phyloP scores from a whole-genome alignment of 2,113 vertebrate genomes.

The Myrmecobius fasciatus region DNA sequence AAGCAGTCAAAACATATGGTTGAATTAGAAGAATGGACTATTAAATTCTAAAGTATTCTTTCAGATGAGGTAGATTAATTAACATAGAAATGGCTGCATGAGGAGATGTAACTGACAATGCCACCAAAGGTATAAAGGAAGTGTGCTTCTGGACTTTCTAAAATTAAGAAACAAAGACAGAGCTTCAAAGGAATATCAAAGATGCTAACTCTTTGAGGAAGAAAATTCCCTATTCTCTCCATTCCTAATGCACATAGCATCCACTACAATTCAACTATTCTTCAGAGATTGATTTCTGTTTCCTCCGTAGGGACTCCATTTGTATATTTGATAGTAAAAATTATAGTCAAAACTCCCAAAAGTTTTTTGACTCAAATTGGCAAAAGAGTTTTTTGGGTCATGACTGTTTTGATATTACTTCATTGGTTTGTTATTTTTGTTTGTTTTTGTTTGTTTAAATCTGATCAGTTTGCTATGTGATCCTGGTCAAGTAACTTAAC shows the following conservation, averaged over 20 bases:
- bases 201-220: not conserved
- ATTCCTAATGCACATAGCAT: not conserved
- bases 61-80: not conserved
- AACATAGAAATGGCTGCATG: not conserved
- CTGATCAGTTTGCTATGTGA: not conserved
- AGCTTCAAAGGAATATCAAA: not conserved
- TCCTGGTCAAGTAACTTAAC: no score
- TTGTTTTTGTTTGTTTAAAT: no score
- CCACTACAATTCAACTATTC: not conserved
- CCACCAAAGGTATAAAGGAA: not conserved
- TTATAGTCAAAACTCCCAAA: not conserved
- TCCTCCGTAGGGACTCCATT: not conserved
- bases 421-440: not conserved
- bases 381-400: not conserved
- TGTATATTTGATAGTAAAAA: not conserved
- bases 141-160: not conserved
- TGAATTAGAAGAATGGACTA: not conserved
- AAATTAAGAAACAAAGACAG: not conserved
- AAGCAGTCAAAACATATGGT: constrained; percentile 7
- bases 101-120: not conserved
- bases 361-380: not conserved
- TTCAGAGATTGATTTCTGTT: not conserved
- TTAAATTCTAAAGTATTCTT: not conserved
- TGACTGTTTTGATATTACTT: not conserved
- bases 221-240: not conserved